Evolutionary conservation across 2,113 vertebrate species (phyloP).

Genomic region (Gracilinanus agilis): DNA sequence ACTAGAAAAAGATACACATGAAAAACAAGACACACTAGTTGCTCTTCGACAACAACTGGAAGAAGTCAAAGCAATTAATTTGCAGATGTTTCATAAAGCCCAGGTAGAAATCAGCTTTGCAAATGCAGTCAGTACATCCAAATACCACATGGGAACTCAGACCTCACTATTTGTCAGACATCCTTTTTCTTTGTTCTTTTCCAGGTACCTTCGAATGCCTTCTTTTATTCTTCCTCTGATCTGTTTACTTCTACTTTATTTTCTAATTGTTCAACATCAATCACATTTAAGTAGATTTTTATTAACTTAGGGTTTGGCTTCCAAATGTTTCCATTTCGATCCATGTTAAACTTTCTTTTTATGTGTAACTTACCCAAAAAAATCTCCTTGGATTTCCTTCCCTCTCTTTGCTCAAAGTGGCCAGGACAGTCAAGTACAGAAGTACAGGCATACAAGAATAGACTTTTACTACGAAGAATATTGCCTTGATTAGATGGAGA

Average conservation of each 20-base stretch:
- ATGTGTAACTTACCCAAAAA: neutral
- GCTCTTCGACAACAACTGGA: conserved; percentile 95
- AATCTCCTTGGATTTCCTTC: neutral
- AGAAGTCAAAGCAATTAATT: conserved; percentile 96
- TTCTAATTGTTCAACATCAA: neutral
- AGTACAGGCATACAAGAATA: conserved; percentile 5
- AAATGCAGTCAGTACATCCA: neutral
- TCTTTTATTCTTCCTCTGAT: neutral
- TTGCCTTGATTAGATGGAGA: neutral
- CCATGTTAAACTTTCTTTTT: neutral
- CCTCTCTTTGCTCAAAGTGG: neutral
- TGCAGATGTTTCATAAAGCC: conserved; percentile 98
- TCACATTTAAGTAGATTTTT: neutral
- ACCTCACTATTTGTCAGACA: neutral
- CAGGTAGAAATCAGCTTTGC: conserved; percentile 86
- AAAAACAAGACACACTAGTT: conserved; percentile 95
- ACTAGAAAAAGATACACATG: conserved; percentile 97
- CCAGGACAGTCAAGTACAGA: neutral
- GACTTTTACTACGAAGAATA: neutral
- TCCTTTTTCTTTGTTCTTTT: neutral
- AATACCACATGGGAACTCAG: neutral
- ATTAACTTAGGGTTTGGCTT: neutral
- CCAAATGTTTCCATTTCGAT: neutral
- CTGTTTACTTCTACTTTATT: neutral
- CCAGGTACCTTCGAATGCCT: neutral